Conservation (phyloP, 2,113 vertebrate genomes). For the Gopherus evgoodei region DNA sequence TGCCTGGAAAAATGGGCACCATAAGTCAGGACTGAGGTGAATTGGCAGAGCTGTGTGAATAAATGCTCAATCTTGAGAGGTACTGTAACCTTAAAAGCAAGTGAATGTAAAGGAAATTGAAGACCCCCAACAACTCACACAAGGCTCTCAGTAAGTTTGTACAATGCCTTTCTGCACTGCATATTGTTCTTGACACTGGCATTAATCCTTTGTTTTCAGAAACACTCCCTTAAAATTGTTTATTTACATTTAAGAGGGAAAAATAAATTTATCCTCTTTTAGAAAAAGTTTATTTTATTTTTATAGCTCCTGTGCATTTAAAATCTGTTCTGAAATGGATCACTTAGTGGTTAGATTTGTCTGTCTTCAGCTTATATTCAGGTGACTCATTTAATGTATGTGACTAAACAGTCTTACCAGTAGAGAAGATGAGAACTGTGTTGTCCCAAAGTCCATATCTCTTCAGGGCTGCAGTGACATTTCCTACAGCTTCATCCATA, state of each 20-base stretch:
- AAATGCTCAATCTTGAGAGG: not conserved
- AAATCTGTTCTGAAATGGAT: constrained; percentile 21
- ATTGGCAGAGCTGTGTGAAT: not conserved
- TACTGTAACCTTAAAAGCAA: not conserved
- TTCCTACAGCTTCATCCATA: constrained; percentile 96
- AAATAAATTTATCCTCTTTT: not conserved
- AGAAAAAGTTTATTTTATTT: not conserved
- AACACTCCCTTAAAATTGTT: not conserved
- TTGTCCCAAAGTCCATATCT: constrained; percentile 89
- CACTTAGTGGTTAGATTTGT: not conserved
- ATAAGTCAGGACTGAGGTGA: not conserved
- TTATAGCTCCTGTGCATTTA: not conserved
- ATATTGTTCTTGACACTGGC: not conserved
- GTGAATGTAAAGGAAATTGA: not conserved
- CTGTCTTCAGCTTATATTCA: not conserved
- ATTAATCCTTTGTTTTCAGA: not conserved
- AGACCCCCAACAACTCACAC: not conserved
- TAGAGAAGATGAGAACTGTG: constrained; percentile 93
- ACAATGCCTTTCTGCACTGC: not conserved
- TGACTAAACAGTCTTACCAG: constrained; percentile 82
- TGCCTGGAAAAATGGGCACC: not conserved
- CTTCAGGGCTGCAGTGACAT: constrained; percentile 87
- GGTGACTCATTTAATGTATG: not conserved
- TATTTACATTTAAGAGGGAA: not conserved
- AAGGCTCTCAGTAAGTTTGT: not conserved